Base-by-base conservation (phyloP, 2,888 invertebrate genomes). In the Lordiphosa andalusiaca region DNA sequence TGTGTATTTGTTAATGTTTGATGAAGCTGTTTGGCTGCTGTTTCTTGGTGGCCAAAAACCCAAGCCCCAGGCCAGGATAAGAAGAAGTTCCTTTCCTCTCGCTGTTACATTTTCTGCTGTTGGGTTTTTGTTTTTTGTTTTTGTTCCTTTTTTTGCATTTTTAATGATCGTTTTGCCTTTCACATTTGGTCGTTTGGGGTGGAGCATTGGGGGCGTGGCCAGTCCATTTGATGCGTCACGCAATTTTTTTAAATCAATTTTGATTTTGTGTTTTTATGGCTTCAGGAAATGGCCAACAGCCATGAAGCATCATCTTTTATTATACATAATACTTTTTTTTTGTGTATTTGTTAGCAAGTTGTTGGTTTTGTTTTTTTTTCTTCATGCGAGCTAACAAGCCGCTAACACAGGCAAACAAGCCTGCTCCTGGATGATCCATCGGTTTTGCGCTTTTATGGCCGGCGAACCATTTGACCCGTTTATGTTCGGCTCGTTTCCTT, bases 251-350 rank as follows among this genome's bases (percentile, higher is more conserved):
- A 64, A 63, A 63, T 63, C 55, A 63, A 63, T 63, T 63, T 60
- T 46, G 40, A 46, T 65, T 58, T 50, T 55, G 56, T 54, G 53
- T 55, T 73, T 74, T 75, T 80, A 84, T 78, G 80, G 67, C 69
- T 73, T 73, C 68, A 80, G 84, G 86, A 84, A 77, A 84, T 82
- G 80, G 73, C 72, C 72, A 72, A 71, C 69, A 84, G 71, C 75
- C 77, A 77, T 73, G 77, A 77, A 73, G 72, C 65, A 72, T 73
- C 71, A 75, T 71, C 71, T 84, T 74, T 78, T 67, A 64, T 70
- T 68, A 65, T 47, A 41, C 50, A 36, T 47, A 37, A 23, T 57
- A 10, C 38, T 36, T 51, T 19, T n/a, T 51, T 19, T 4, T 49
- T 41, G 19, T 37, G 13, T 19, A 36, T 4, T 49, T 39, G 25